Evolutionary conservation across 92 coral and sea anemone species (phyloP).

Genomic region (Zoanthus sociatus): DNA sequence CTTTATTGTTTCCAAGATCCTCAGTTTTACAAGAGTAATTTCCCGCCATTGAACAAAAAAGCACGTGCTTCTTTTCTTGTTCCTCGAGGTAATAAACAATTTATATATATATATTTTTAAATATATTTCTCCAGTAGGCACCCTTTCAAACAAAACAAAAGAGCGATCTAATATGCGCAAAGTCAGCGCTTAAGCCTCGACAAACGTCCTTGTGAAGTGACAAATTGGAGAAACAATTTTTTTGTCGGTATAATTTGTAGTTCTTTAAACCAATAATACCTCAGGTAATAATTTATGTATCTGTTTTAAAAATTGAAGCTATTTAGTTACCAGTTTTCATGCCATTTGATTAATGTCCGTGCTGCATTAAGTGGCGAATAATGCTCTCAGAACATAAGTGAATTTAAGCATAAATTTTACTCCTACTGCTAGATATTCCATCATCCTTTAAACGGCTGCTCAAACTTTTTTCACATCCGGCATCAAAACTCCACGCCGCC

Average conservation of each 20-base stretch:
- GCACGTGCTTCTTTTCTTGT: neutral
- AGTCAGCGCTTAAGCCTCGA: neutral
- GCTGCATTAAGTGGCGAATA: too few relatives aligned
- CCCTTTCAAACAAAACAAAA: neutral
- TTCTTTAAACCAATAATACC: neutral
- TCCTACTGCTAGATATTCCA: too few relatives aligned
- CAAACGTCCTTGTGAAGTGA: neutral
- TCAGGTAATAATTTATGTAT: too few relatives aligned
- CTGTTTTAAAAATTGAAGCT: neutral
- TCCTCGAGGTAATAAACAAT: neutral
- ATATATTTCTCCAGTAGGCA: neutral
- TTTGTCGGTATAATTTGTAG: too few relatives aligned
- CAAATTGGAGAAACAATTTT: too few relatives aligned
- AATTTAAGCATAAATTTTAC: neutral
- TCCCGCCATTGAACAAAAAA: neutral
- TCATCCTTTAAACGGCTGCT: neutral
- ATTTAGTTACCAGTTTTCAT: neutral
- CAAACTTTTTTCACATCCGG: constrained; percentile 8
- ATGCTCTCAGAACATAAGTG: too few relatives aligned
- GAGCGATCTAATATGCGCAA: neutral
- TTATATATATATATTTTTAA: neutral
- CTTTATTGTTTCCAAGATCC: neutral
- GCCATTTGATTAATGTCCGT: neutral
- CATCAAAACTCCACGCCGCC: neutral
- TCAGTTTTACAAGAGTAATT: neutral